phyloP scores from a whole-genome alignment of 92 coral and sea anemone genomes.

The Umimayanthus chanpuru region DNA sequence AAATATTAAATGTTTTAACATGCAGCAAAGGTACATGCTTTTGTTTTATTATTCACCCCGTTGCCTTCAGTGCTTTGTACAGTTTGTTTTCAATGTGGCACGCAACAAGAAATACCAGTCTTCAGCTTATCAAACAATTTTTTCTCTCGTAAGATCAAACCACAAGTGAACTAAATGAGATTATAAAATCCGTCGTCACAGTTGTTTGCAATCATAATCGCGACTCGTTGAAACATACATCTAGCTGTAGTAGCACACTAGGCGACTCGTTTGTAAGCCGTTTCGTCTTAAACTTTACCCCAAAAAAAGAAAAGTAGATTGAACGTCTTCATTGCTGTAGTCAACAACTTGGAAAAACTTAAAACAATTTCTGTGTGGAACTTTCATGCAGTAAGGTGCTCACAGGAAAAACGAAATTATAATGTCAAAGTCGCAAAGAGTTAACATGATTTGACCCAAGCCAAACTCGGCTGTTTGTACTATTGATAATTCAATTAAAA shows the following conservation, averaged over 20 bases:
- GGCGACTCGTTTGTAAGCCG: neutral
- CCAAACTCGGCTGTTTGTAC: too few species aligned
- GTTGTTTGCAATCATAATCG: neutral
- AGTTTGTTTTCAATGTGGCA: too few species aligned
- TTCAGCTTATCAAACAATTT: neutral
- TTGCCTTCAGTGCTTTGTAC: too few species aligned
- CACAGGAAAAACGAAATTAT: neutral
- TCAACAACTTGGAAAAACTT: neutral
- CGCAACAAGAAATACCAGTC: neutral
- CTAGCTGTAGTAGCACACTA: neutral
- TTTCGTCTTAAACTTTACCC: neutral
- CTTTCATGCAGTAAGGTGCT: neutral
- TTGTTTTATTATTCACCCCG: too few species aligned
- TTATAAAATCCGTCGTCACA: neutral
- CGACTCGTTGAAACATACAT: too few species aligned
- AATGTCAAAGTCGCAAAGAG: neutral
- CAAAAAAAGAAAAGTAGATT: neutral
- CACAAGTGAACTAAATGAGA: neutral
- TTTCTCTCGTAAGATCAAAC: neutral
- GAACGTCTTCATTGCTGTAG: neutral
- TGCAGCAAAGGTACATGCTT: neutral
- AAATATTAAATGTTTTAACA: neutral
- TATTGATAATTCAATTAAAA: too few species aligned
- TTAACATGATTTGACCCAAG: neutral
- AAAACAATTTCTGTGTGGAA: neutral